phyloP scores from a whole-genome alignment of 1,140 invertebrate species.

The Agrilus planipennis region DNA sequence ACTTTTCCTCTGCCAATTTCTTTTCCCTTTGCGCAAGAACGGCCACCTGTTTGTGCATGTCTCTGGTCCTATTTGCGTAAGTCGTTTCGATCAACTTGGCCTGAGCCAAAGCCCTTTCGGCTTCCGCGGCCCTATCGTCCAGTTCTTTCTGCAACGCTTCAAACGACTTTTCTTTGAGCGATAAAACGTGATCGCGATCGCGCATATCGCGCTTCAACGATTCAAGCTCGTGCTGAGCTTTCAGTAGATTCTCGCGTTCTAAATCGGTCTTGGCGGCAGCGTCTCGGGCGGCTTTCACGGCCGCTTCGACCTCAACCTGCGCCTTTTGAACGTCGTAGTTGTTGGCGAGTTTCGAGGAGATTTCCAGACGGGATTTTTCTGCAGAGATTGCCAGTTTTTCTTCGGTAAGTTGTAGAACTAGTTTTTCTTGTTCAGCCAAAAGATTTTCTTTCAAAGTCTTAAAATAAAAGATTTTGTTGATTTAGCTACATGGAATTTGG shows the following conservation, averaged over 20 bases:
- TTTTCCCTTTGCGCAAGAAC: slow-evolving; percentile 23
- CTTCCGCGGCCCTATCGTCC: slow-evolving; percentile 11
- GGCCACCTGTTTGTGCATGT: slow-evolving; percentile 24
- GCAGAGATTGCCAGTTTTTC: slow-evolving; percentile 32
- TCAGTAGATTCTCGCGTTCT: slow-evolving; percentile 34
- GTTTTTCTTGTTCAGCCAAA: slow-evolving; percentile 34
- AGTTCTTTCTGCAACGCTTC: slow-evolving; percentile 16
- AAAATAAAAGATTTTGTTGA: slow-evolving; percentile 9
- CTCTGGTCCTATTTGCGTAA: slow-evolving; percentile 24
- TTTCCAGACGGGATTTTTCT: slow-evolving; percentile 35
- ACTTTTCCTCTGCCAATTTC: slow-evolving; percentile 30
- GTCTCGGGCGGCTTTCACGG: slow-evolving; percentile 37
- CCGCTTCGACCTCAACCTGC: slow-evolving; percentile 37
- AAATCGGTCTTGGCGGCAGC: slow-evolving; percentile 35
- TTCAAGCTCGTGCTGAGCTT: slow-evolving; percentile 34
- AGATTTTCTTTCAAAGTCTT: slow-evolving; percentile 34
- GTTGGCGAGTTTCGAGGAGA: slow-evolving; percentile 29
- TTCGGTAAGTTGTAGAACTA: slow-evolving; percentile 34
- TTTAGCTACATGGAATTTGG: not conserved
- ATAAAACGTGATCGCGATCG: slow-evolving; percentile 33
- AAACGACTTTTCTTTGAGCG: slow-evolving; percentile 30
- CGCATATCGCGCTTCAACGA: slow-evolving; percentile 30
- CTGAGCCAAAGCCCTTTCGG: slow-evolving; percentile 28
- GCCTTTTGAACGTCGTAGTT: slow-evolving; percentile 29
- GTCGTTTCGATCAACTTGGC: slow-evolving; percentile 29